phyloP scores from a whole-genome alignment of 2,888 invertebrate species.

The Bugula neritina region DNA sequence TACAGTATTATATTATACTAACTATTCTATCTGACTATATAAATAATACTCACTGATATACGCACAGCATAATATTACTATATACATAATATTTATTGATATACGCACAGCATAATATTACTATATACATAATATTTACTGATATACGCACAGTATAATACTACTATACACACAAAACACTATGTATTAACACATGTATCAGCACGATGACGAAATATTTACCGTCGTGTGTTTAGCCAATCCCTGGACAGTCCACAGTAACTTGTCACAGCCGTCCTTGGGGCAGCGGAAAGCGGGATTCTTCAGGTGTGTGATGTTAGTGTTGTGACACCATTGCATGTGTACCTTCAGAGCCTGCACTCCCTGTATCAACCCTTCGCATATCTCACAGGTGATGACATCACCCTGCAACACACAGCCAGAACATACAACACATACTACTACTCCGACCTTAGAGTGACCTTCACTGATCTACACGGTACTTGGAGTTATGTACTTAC shows the following conservation, averaged over 20 bases:
- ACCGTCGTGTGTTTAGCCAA: constrained; percentile 16
- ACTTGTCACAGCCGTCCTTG: neutral
- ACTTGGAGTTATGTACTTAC: too few relatives aligned
- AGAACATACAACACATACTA: neutral
- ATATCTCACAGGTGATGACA: constrained; percentile 5
- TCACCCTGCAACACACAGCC: neutral
- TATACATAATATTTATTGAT: too few relatives aligned
- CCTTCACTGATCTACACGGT: neutral
- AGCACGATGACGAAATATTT: too few relatives aligned
- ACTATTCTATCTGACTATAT: too few relatives aligned
- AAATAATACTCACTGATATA: too few relatives aligned
- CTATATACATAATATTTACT: too few relatives aligned
- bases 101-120: too few relatives aligned
- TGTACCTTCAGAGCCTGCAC: neutral
- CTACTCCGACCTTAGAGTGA: neutral
- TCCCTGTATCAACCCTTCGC: constrained; percentile 11
- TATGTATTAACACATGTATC: too few relatives aligned
- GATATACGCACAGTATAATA: too few relatives aligned
- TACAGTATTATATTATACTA: too few relatives aligned
- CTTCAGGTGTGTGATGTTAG: constrained; percentile 15
- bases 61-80: too few relatives aligned
- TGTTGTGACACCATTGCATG: constrained; percentile 25
- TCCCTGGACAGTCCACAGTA: constrained; percentile 16
- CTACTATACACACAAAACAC: too few relatives aligned
- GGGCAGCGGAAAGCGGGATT: constrained; percentile 6